Conservation (phyloP, 2,797 vertebrate species). For the Oreonectes daqikongensis region DNA sequence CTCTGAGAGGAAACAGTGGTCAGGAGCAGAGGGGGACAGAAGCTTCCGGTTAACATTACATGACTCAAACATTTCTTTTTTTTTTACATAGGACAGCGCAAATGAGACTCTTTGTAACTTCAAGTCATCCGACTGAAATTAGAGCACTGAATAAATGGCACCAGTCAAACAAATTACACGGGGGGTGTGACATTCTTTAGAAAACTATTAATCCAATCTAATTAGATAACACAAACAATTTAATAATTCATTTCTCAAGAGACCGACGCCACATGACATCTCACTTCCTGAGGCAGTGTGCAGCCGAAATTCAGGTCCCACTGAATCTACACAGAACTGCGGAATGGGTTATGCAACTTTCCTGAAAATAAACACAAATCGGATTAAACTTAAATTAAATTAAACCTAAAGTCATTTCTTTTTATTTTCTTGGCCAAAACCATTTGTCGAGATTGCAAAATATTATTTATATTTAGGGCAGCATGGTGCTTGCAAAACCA, state of each 20-base stretch:
- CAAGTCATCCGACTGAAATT: neutral
- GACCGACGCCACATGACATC: conserved; percentile 1
- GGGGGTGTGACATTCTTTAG: conserved; percentile 6
- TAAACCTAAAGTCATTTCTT: too few relatives aligned
- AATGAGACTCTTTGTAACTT: neutral
- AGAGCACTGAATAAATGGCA: neutral
- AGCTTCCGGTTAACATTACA: neutral
- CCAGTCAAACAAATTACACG: conserved; percentile 14
- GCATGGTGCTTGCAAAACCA: too few relatives aligned
- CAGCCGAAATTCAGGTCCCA: conserved; percentile 31
- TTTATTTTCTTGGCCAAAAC: too few relatives aligned
- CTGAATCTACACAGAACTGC: neutral
- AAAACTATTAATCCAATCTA: conserved; percentile 32
- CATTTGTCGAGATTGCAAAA: too few relatives aligned
- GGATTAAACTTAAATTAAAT: too few relatives aligned
- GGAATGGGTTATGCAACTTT: neutral
- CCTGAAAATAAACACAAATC: conserved; percentile 13
- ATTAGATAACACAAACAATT: conserved; percentile 40
- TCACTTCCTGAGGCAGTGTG: conserved; percentile 18
- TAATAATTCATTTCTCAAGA: conserved; percentile 40
- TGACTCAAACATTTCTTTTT: neutral
- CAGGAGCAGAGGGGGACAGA: neutral
- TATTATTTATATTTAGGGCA: too few relatives aligned
- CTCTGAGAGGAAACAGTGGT: too few relatives aligned
- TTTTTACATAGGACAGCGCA: neutral